Evolutionary conservation across 2,113 vertebrate species (phyloP).

Genomic region (Dolichotis patagonum): DNA sequence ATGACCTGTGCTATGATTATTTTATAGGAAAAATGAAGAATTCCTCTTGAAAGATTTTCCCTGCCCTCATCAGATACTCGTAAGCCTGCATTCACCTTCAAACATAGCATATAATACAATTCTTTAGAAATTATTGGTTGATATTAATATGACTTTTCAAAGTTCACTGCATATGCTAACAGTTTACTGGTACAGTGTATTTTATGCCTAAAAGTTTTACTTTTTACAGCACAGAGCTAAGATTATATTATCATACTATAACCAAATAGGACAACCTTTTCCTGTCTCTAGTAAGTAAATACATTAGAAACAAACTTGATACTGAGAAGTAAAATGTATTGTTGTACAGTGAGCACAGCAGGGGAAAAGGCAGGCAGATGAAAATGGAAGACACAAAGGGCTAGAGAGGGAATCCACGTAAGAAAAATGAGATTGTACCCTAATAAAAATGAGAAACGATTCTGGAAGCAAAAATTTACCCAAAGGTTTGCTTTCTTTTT

Average conservation of each 20-base stretch:
- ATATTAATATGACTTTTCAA: background rate
- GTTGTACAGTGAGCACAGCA: background rate
- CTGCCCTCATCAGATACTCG: background rate
- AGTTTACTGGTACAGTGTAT: background rate
- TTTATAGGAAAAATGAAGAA: background rate
- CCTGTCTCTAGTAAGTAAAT: background rate
- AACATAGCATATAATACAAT: background rate
- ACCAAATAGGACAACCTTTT: background rate
- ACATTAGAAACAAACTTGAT: background rate
- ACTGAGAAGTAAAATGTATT: background rate
- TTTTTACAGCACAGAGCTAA: background rate
- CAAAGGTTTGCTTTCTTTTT: background rate
- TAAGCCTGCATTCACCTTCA: background rate
- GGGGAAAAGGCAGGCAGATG: background rate
- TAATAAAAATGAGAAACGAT: background rate
- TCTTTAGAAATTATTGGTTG: background rate
- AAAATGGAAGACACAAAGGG: background rate
- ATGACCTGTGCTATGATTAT: background rate
- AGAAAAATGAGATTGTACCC: background rate
- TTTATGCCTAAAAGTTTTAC: background rate
- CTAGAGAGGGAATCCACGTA: background rate
- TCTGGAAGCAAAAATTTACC: background rate
- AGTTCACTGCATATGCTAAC: background rate
- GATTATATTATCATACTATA: background rate
- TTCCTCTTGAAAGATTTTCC: background rate